Conservation (phyloP, 2,113 vertebrate genomes). For the Oreochromis aureus region DNA sequence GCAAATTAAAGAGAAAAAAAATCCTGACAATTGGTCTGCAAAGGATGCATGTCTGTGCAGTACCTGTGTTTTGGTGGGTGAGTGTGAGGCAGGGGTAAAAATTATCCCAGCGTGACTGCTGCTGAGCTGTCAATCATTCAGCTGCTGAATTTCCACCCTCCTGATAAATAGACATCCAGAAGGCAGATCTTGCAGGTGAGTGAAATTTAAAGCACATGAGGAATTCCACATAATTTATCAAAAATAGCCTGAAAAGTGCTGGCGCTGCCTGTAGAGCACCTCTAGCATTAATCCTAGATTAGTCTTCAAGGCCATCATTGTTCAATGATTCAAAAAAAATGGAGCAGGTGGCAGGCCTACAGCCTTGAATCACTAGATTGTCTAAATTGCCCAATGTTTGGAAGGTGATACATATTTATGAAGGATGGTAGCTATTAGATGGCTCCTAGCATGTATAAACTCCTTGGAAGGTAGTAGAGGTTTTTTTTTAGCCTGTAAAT, state of each 20-base stretch:
- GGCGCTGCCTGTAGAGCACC: background rate
- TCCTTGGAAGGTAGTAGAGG: background rate
- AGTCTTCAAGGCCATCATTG: background rate
- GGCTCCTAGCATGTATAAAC: background rate
- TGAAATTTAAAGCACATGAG: background rate
- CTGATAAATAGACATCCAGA: conserved; percentile 17
- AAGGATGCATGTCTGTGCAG: background rate
- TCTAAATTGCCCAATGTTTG: background rate
- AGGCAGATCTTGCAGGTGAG: conserved; percentile 43
- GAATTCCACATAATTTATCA: background rate
- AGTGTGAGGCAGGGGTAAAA: background rate
- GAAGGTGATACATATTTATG: background rate
- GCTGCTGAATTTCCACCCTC: background rate
- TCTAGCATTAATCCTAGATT: background rate
- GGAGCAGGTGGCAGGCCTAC: background rate
- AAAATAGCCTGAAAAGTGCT: background rate
- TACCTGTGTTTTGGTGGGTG: background rate
- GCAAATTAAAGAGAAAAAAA: background rate
- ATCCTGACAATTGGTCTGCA: background rate
- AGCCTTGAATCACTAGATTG: background rate
- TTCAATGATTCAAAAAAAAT: background rate
- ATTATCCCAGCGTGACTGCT: background rate
- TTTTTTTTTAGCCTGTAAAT: accelerated
- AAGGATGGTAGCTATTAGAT: background rate
- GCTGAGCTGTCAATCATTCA: background rate